Conservation (phyloP, 2,113 vertebrate genomes). For the Macquaria australasica region DNA sequence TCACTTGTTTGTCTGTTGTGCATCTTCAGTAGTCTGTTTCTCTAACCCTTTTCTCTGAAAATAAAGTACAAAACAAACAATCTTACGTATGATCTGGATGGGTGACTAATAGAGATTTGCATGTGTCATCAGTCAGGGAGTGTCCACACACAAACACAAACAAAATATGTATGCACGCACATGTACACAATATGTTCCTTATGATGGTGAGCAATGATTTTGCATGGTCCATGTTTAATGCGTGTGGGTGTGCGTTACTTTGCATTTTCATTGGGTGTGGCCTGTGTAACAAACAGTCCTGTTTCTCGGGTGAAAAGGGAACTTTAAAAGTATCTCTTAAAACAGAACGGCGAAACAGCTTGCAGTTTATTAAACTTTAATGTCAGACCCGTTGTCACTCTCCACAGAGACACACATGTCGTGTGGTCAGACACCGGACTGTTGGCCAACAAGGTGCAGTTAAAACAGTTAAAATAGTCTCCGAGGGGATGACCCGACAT, state of each 20-base stretch:
- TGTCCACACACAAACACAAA: conserved; percentile 17
- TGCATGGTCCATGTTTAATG: conserved; percentile 39
- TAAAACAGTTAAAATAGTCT: conserved; percentile 53
- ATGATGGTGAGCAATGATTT: conserved; percentile 15
- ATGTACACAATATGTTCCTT: conserved; percentile 10
- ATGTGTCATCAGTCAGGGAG: not conserved
- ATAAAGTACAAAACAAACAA: not conserved
- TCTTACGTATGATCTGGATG: not conserved
- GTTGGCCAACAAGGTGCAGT: conserved; percentile 27
- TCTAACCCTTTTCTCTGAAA: not conserved
- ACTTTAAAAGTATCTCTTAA: not conserved
- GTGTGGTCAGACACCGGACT: not conserved
- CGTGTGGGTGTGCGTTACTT: conserved; percentile 2
- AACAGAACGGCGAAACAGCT: not conserved
- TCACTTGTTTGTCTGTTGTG: not conserved
- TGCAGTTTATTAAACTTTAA: not conserved
- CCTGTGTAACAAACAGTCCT: not conserved
- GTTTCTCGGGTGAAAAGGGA: not conserved
- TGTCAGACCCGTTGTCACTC: conserved; percentile 1
- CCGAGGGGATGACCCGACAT: conserved; percentile 28
- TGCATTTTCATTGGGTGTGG: conserved; percentile 38
- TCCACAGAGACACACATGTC: conserved; percentile 36
- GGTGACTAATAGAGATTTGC: conserved; percentile 21
- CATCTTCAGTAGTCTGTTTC: not conserved
- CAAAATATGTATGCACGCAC: not conserved